Evolutionary conservation across 2,888 invertebrate species (phyloP).

Genomic region (Dryomyza anilis): DNA sequence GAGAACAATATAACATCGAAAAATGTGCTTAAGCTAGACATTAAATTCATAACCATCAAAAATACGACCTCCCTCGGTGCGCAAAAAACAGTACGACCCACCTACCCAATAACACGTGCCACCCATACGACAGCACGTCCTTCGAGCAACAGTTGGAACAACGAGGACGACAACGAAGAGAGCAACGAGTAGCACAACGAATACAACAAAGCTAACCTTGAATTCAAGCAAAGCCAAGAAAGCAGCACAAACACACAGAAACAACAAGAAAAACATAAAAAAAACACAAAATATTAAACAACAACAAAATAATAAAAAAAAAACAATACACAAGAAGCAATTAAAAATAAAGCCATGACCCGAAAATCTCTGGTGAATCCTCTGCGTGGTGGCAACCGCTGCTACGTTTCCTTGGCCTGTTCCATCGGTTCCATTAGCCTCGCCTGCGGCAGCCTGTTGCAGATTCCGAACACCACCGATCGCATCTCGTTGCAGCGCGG

Average conservation of each 20-base stretch:
- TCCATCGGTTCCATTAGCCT: slow-evolving; percentile 60
- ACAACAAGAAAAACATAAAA: background rate
- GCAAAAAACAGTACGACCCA: background rate
- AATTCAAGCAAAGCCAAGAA: background rate
- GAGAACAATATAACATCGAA: no score
- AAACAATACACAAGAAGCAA: background rate
- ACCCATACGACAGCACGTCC: background rate
- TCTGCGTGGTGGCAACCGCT: slow-evolving; percentile 46
- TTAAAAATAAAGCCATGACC: slow-evolving; percentile 24
- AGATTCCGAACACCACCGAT: slow-evolving; percentile 60
- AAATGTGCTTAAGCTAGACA: no score
- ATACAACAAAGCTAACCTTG: background rate
- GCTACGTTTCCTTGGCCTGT: slow-evolving; percentile 58
- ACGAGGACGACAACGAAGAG: background rate
- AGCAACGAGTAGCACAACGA: background rate
- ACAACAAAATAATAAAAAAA: background rate
- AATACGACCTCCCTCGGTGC: background rate
- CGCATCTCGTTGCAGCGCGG: slow-evolving; percentile 69
- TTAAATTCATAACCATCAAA: background rate
- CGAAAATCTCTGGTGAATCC: slow-evolving; percentile 37
- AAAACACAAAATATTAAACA: background rate
- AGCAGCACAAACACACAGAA: background rate
- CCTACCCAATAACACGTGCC: background rate
- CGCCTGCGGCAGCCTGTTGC: slow-evolving; percentile 58
- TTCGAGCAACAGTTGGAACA: slow-evolving; percentile 11